Evolutionary conservation across 2,888 invertebrate genomes (phyloP).

Genomic region (Brachylomia viminalis): DNA sequence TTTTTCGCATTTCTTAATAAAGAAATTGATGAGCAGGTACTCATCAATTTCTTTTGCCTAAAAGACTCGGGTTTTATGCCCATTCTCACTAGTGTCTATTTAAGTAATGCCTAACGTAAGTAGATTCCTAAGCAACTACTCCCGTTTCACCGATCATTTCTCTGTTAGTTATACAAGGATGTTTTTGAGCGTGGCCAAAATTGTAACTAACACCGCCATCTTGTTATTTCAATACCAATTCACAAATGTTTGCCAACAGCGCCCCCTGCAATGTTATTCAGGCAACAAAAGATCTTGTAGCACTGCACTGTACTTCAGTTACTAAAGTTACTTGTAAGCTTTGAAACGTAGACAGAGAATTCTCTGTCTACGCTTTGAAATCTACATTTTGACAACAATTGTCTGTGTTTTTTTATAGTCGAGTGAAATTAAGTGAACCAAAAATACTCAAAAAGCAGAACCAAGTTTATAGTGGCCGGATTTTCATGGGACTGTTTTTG

Average conservation of each 20-base stretch:
- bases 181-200: not conserved
- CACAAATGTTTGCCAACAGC: not conserved
- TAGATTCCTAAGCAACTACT: not conserved
- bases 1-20: not conserved
- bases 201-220: not conserved
- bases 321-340: too few relatives aligned
- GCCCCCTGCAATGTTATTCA: too few relatives aligned
- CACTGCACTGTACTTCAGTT: not conserved
- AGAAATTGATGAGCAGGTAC: too few relatives aligned
- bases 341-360: too few relatives aligned
- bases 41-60: slow-evolving; percentile 5
- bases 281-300: not conserved
- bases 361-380: too few relatives aligned
- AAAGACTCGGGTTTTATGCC: not conserved
- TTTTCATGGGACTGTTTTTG: too few relatives aligned
- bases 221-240: not conserved
- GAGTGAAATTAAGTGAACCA: not conserved
- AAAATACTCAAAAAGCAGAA: not conserved
- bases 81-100: not conserved
- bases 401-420: not conserved
- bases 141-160: not conserved
- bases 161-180: not conserved
- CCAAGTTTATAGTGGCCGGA: too few relatives aligned
- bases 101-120: not conserved
- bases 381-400: not conserved